Evolutionary conservation across 2,797 vertebrate species (phyloP).

Genomic region (Mormyrops boulengeri): DNA sequence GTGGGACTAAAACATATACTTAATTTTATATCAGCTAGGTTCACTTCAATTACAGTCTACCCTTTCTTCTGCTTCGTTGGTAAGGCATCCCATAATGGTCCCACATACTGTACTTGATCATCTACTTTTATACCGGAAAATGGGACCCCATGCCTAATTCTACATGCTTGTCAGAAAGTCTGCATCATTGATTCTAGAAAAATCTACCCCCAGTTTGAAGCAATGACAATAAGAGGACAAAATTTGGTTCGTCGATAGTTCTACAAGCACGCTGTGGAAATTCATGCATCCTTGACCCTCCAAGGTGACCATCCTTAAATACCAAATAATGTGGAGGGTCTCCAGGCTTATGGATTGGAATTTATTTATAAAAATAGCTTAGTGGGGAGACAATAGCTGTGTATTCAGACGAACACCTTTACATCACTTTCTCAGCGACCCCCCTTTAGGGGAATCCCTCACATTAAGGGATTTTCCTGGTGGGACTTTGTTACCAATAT

Average conservation of each 20-base stretch:
- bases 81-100: background rate
- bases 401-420: background rate
- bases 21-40: background rate
- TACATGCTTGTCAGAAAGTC: background rate
- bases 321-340: background rate
- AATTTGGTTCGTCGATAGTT: background rate
- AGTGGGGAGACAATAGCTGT: background rate
- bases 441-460: background rate
- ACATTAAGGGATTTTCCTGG: background rate
- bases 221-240: background rate
- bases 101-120: background rate
- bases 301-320: background rate
- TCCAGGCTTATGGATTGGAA: background rate
- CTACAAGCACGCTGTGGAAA: background rate
- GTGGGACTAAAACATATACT: background rate
- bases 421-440: background rate
- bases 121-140: background rate
- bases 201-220: background rate
- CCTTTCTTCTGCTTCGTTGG: background rate
- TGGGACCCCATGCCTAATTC: background rate
- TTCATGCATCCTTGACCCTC: background rate
- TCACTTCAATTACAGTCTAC: background rate
- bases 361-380: background rate
- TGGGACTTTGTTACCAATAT: background rate
- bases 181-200: background rate